Conservation (phyloP, 2,113 vertebrate species). For the Isichthys henryi region DNA sequence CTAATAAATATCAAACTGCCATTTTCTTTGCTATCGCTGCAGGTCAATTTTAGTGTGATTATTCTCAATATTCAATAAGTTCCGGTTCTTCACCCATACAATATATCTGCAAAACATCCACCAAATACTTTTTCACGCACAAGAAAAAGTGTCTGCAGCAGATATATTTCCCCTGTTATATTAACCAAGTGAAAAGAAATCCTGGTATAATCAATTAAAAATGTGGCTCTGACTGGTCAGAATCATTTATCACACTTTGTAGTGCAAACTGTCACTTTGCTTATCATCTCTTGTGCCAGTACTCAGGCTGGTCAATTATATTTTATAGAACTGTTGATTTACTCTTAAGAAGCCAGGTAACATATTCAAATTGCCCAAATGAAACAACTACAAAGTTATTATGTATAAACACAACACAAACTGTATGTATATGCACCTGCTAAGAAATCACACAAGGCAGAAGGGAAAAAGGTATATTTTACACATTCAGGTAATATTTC, state of each 20-base stretch:
- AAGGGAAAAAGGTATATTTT: slow-evolving; percentile 10
- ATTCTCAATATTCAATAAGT: background rate
- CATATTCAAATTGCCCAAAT: background rate
- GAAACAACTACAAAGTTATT: background rate
- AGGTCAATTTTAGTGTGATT: background rate
- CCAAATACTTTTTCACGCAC: background rate
- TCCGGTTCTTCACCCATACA: no score
- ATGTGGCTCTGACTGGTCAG: background rate
- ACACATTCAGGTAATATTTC: background rate
- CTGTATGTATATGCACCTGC: background rate
- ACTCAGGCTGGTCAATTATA: background rate
- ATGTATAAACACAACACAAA: background rate
- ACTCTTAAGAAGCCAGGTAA: background rate
- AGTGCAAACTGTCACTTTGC: background rate
- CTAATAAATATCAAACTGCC: background rate
- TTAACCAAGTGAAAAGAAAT: background rate
- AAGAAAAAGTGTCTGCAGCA: background rate
- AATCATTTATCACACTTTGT: background rate
- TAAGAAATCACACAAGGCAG: background rate
- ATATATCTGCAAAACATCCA: background rate
- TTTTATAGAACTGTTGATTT: background rate
- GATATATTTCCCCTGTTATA: background rate
- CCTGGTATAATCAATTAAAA: background rate
- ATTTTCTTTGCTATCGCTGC: background rate
- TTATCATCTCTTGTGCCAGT: background rate